These are phyloP conservation scores for Mechanitis messenoides DNA, from an alignment of 2,888 invertebrate genomes.

Conservation along the genomic window DNA sequence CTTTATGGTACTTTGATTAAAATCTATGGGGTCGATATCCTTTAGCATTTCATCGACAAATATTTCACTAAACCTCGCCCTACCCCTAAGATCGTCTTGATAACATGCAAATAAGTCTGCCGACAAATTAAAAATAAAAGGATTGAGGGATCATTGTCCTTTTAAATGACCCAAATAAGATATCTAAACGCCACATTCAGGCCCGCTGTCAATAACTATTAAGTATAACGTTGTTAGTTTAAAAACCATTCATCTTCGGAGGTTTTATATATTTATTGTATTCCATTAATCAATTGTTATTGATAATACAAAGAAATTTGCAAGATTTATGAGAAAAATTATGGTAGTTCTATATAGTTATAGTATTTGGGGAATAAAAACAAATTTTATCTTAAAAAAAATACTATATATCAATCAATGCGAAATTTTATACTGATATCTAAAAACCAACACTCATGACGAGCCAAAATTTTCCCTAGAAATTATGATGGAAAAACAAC, in stretches of 20 bases:
- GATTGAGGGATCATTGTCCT: conserved; percentile 62
- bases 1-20: conserved; percentile 34
- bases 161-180: conserved; percentile 71
- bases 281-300: conserved; percentile 3
- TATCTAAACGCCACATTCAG: conserved; percentile 52
- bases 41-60: conserved; percentile 63
- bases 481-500: too few species aligned
- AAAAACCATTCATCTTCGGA: conserved; percentile 35
- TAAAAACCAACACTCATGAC: too few species aligned
- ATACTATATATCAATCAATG: too few species aligned
- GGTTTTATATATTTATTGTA: conserved; percentile 15
- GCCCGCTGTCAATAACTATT: conserved; percentile 68
- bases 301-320: conserved; percentile 1
- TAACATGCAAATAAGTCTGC: conserved; percentile 68
- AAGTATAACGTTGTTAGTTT: conserved; percentile 56
- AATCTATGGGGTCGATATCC: conserved; percentile 49
- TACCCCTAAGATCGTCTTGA: conserved; percentile 66
- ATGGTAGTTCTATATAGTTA: too few species aligned
- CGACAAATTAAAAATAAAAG: conserved; percentile 67
- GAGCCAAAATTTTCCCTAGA: too few species aligned
- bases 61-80: conserved; percentile 66
- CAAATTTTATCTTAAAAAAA: too few species aligned
- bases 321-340: too few species aligned
- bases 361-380: too few species aligned
- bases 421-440: too few species aligned